phyloP scores from a whole-genome alignment of 2,113 vertebrate genomes.

The Sylvietta virens region DNA sequence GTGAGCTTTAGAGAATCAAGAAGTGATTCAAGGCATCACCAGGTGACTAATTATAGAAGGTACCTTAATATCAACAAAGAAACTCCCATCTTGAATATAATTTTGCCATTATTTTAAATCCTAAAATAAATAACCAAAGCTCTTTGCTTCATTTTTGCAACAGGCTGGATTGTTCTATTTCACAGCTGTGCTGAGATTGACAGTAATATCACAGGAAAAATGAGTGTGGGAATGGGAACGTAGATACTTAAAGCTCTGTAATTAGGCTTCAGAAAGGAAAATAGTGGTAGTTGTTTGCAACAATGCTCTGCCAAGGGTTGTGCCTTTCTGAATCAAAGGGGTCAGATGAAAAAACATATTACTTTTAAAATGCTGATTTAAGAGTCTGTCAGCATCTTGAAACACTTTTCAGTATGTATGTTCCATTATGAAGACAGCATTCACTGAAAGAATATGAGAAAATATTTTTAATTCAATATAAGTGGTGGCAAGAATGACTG shows the following conservation, averaged over 20 bases:
- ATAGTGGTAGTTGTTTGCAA: not conserved
- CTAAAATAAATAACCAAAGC: not conserved
- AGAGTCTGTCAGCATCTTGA: not conserved
- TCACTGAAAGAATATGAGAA: not conserved
- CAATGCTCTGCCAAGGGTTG: not conserved
- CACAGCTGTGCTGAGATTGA: not conserved
- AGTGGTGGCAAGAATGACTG: not conserved
- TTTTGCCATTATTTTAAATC: not conserved
- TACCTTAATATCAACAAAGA: not conserved
- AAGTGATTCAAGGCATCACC: not conserved
- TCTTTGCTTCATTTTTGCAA: not conserved
- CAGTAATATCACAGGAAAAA: not conserved
- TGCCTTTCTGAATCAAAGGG: not conserved
- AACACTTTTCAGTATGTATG: not conserved
- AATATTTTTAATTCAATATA: not conserved
- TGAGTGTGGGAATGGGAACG: not conserved
- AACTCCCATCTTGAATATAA: not conserved
- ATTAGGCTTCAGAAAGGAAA: constrained; percentile 10
- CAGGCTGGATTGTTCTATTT: not conserved
- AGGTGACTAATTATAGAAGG: not conserved
- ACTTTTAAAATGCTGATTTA: constrained; percentile 10
- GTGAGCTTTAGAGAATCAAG: not conserved
- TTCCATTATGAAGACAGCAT: not conserved
- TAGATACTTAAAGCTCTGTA: not conserved
- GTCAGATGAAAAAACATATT: not conserved